Evolutionary conservation across 2,797 vertebrate genomes (phyloP), one percentile per base, ranked within the genome.

Genomic region (Balearica regulorum): DNA sequence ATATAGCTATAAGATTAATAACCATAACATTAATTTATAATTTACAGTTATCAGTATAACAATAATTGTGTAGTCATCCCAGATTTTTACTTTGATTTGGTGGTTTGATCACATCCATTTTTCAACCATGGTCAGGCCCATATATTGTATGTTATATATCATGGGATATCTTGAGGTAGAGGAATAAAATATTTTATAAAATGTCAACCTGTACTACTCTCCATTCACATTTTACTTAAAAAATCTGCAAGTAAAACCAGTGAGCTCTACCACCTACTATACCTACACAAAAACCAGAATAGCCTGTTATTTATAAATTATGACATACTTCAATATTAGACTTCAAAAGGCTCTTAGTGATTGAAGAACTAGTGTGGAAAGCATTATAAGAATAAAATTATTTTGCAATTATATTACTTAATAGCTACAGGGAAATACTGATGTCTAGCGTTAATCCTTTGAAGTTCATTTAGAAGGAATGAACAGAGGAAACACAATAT

Each of bases 1-100:
- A 78, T 87, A 89, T 4, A 87, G 78, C 66, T 77, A 25, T 77
- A 82, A 76, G 64, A 96, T 90, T 93, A 94, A 94, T 81, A 95
- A 44, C 61, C 44, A 57, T 62, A 86, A 81, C 61, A 88, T 90
- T 80, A 51, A 85, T 95, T 81, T 78, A 75, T 78, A 83, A 90
- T 93, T 86, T 93, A 57, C 39, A 88, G 54, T 90, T 86, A 89
- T 84, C 72, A 72, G 25, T 66, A 21, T 77, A 73, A 87, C 57
- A 83, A 35, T 94, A 90, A 84, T 77, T 87, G 55, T 68, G 41
- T 64, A 89, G 66, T 84, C 68, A 87, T 70, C 41, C n/a, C 15
- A 77, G 78, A 87, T 64, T 93, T 72, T 78, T 69, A 48, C 72
- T 86, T 80, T 85, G 62, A 73, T 92, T 89, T 87, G 31, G 60